Percentiles rank a stretch among this genome's conserved stretches.
Evolutionary conservation across 2,113 vertebrate species (phyloP).

Genomic region (Notarius quadriscutis): DNA sequence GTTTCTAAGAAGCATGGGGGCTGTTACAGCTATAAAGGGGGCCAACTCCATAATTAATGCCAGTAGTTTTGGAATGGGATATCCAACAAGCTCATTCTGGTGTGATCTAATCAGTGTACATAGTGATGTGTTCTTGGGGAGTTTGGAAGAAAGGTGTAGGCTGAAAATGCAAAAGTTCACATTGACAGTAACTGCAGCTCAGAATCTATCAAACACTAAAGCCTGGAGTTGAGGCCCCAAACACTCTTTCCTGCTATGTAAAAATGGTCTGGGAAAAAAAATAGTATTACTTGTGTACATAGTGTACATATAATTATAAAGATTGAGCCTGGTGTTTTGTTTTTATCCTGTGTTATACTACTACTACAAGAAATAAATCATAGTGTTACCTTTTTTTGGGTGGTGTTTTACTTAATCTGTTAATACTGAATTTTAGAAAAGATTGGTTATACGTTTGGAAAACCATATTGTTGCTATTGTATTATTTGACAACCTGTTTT

Average conservation of each 20-base stretch:
- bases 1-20: neutral
- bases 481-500: neutral
- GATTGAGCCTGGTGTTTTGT: neutral
- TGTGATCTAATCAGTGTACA: neutral
- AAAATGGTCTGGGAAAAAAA: neutral
- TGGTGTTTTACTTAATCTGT: neutral
- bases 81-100: neutral
- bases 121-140: neutral
- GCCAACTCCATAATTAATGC: neutral
- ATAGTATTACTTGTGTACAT: neutral
- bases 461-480: neutral
- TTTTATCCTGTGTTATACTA: neutral
- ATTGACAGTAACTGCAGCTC: neutral
- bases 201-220: neutral
- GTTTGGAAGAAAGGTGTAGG: neutral
- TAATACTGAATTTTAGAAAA: neutral
- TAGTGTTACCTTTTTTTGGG: neutral
- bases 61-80: neutral
- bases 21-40: neutral
- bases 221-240: neutral
- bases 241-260: neutral
- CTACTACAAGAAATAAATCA: neutral
- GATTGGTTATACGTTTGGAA: neutral
- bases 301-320: neutral
- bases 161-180: neutral